Evolutionary conservation across 30 jellyfish, hydroid and myxozoan species (phyloP).

Genomic region (Sanderia malayensis): DNA sequence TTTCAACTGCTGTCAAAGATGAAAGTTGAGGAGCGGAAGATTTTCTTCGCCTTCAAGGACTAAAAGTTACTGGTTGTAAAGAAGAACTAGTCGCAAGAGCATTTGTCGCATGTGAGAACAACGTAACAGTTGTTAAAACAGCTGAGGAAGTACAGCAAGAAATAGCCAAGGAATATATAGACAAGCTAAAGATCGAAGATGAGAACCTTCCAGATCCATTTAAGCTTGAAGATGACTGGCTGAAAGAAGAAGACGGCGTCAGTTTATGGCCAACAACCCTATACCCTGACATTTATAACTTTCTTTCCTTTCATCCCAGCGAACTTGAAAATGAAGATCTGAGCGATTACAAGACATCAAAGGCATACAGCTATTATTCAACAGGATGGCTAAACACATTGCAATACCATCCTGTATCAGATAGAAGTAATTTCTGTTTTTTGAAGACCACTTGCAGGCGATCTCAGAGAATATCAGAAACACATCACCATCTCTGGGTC

Average conservation of each 20-base stretch:
- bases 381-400: constrained; percentile 29
- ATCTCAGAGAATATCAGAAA: not conserved
- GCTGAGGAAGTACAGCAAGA: constrained; percentile 46
- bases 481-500: constrained; percentile 27
- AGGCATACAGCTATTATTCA: constrained; percentile 55
- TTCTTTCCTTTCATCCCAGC: constrained; percentile 20
- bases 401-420: constrained; percentile 10
- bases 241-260: constrained; percentile 44
- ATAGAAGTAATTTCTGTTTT: not conserved
- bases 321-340: constrained; percentile 38
- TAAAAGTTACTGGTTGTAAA: constrained; percentile 30
- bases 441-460: constrained; percentile 17
- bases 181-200: constrained; percentile 12
- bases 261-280: constrained; percentile 52
- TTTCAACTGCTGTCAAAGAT: constrained; percentile 5
- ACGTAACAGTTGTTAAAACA: constrained; percentile 23
- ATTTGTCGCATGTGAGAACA: constrained; percentile 32
- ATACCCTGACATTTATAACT: constrained; percentile 28
- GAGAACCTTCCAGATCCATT: constrained; percentile 39
- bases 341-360: constrained; percentile 54
- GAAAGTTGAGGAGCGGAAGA: constrained; percentile 45
- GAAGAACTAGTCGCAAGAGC: constrained; percentile 49
- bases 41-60: constrained; percentile 39
- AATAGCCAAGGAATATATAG: too few species aligned
- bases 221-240: constrained; percentile 29